Evolutionary conservation across 2,888 invertebrate species (phyloP).

Genomic region (Coelogynopora nodosa): DNA sequence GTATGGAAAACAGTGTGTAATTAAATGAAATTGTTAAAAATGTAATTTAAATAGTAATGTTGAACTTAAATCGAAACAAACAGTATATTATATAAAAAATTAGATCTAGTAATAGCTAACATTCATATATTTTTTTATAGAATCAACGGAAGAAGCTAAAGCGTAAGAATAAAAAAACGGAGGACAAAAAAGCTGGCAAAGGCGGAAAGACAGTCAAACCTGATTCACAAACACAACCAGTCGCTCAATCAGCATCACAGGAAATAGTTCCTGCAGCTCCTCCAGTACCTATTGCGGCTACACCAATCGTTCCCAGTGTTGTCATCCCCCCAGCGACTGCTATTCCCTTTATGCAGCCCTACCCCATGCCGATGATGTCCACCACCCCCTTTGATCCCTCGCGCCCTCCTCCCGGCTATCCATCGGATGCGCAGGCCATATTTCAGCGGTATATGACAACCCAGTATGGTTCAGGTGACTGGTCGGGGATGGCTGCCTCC

Average conservation of each 20-base stretch:
- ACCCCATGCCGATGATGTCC: not conserved
- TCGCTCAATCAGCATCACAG: too few relatives aligned
- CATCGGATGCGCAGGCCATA: not conserved
- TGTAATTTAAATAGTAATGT: too few relatives aligned
- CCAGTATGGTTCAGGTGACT: not conserved
- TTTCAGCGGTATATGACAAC: slow-evolving; percentile 1
- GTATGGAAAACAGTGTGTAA: too few relatives aligned
- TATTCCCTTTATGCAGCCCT: not conserved
- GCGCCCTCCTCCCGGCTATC: not conserved
- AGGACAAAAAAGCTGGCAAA: not conserved
- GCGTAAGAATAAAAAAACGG: not conserved
- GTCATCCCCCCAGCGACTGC: not conserved
- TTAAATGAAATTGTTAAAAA: too few relatives aligned
- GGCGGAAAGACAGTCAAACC: not conserved
- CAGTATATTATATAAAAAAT: too few relatives aligned
- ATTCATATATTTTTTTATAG: too few relatives aligned
- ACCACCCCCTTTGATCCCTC: not conserved
- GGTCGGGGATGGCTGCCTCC: not conserved
- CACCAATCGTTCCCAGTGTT: too few relatives aligned
- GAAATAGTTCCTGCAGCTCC: not conserved
- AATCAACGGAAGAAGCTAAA: not conserved
- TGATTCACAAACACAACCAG: not conserved
- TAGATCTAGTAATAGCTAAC: too few relatives aligned
- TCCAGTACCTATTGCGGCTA: too few relatives aligned
- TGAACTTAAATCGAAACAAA: too few relatives aligned